Percentiles rank a stretch among this genome's conserved stretches.
These are phyloP conservation scores for Siderastrea siderea DNA, from an alignment of 92 coral and sea anemone genomes.

Conservation along the genomic window DNA sequence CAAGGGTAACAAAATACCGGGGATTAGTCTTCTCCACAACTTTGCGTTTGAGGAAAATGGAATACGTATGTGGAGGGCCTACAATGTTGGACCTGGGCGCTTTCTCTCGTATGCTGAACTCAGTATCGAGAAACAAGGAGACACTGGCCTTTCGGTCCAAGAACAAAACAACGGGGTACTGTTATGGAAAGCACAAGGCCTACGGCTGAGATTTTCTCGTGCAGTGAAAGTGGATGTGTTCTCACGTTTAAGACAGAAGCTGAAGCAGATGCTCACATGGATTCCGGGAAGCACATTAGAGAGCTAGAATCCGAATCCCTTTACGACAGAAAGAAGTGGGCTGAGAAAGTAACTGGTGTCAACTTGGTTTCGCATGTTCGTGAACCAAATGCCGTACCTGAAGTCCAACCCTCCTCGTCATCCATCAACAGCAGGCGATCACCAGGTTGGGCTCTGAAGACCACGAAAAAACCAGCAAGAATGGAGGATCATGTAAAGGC, in stretches of 20 bases:
- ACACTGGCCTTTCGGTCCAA: conserved; percentile 11
- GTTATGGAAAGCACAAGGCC: conserved; percentile 23
- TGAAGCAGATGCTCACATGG: conserved; percentile 16
- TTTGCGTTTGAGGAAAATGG: too few relatives aligned
- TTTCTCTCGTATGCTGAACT: conserved; percentile 15
- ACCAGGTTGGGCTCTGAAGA: conserved; percentile 60
- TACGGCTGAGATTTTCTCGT: conserved; percentile 25
- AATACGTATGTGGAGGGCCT: too few relatives aligned
- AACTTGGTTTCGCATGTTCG: too few relatives aligned
- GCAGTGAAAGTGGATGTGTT: conserved; percentile 51
- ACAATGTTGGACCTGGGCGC: conserved; percentile 48
- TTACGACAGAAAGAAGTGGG: too few relatives aligned
- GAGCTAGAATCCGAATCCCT: conserved; percentile 32
- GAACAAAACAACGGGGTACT: conserved; percentile 11
- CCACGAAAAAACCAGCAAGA: conserved; percentile 34
- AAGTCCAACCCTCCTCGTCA: conserved; percentile 9
- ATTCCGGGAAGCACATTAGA: conserved; percentile 19
- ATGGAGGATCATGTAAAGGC: conserved; percentile 26
- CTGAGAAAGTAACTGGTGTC: too few relatives aligned
- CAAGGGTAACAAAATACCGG: too few relatives aligned
- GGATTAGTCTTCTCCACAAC: too few relatives aligned
- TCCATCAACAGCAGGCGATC: neutral
- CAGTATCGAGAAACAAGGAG: conserved; percentile 16
- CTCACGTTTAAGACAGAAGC: conserved; percentile 57
- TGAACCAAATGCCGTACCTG: too few relatives aligned